These are phyloP conservation scores for Ceratosolen fusciceps DNA, from an alignment of 1,140 invertebrate species.

Conservation along the genomic window DNA sequence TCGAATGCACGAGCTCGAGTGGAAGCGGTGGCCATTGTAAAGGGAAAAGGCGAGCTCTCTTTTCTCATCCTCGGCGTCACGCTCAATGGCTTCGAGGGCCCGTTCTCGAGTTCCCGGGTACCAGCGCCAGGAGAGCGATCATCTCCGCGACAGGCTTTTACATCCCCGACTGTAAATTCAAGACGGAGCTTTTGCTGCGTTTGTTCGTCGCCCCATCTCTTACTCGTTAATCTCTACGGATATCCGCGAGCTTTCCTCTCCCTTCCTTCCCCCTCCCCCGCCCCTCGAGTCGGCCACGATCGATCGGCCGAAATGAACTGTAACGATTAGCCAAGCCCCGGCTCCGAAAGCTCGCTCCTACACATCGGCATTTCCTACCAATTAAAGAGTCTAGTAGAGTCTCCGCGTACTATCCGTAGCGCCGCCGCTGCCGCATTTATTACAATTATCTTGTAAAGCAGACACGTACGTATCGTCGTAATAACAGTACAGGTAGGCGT, in stretches of 20 bases:
- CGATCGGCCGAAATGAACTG: too few species aligned
- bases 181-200: conserved; percentile 41
- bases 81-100: conserved; percentile 40
- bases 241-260: neutral
- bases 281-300: neutral
- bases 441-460: conserved; percentile 31
- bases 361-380: conserved; percentile 30
- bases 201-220: conserved; percentile 49
- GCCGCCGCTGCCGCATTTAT: conserved; percentile 27
- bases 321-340: too few species aligned
- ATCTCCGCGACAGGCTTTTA: conserved; percentile 53
- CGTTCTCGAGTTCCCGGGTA: neutral
- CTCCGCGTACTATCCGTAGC: neutral
- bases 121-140: conserved; percentile 24
- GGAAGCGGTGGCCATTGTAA: conserved; percentile 45
- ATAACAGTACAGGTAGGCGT: conserved; percentile 19
- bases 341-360: too few species aligned
- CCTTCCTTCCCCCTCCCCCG: neutral
- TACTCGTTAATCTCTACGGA: too few species aligned
- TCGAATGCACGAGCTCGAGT: conserved; percentile 54
- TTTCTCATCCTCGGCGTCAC: conserved; percentile 35
- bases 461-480: conserved; percentile 14
- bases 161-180: conserved; percentile 50
- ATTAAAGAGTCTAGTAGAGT: conserved; percentile 12
- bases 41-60: conserved; percentile 46